These are phyloP conservation scores for Xanthorhoe designata DNA, from an alignment of 2,888 invertebrate species.

Conservation along the genomic window DNA sequence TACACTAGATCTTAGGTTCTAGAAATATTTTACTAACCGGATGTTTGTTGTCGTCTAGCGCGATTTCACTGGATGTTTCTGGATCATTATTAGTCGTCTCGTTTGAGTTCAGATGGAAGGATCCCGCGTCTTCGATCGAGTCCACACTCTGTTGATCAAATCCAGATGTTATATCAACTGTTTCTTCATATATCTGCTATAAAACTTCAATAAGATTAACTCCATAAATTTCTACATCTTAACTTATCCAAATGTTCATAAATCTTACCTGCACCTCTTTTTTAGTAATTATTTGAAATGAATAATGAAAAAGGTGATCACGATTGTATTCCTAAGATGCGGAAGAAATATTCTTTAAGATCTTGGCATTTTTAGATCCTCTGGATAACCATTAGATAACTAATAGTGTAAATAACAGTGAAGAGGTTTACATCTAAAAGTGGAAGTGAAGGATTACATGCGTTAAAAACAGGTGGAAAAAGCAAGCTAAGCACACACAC, in stretches of 20 bases:
- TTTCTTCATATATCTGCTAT: conserved; percentile 13
- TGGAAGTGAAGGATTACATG: conserved; percentile 40
- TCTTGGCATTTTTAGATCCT: too few relatives aligned
- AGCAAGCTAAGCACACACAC: conserved; percentile 49
- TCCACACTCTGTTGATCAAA: conserved; percentile 90
- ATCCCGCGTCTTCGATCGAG: conserved; percentile 92
- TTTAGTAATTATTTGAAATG: too few relatives aligned
- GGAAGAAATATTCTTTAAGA: too few relatives aligned
- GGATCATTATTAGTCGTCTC: conserved; percentile 90
- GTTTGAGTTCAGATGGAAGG: conserved; percentile 89
- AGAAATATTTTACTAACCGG: conserved; percentile 66
- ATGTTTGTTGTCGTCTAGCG: conserved; percentile 90
- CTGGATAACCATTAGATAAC: too few relatives aligned
- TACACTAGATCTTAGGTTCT: too few relatives aligned
- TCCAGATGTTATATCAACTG: conserved; percentile 27
- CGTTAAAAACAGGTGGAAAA: conserved; percentile 43
- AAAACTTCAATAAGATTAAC: neutral
- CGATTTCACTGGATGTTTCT: conserved; percentile 89
- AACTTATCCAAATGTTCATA: neutral
- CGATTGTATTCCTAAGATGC: too few relatives aligned
- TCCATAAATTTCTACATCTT: neutral
- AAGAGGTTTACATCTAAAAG: conserved; percentile 16
- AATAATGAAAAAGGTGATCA: too few relatives aligned
- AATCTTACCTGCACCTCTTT: conserved; percentile 13
- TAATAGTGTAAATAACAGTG: conserved; percentile 8